Evolutionary conservation across 2,888 invertebrate species (phyloP), one percentile per base, ranked within the genome.

Genomic region (Lasioglossum zephyrum): DNA sequence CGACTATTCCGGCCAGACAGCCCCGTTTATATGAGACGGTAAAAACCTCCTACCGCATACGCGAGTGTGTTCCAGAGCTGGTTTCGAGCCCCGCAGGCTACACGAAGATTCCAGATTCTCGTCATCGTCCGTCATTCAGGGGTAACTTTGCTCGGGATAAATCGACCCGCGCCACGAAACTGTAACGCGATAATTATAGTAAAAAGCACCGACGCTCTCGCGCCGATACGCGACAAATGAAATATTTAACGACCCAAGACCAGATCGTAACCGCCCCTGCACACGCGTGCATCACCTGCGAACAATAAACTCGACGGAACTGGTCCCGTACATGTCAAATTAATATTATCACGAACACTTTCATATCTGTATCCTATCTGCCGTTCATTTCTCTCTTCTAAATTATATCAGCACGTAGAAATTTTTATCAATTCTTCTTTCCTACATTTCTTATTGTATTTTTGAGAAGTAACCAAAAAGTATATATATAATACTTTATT

Each of bases 11-110:
- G 80, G 79, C 83, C 87, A 79, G 85, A 86, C 83, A 74, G 77
- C 63, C 66, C 84, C 81, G 86, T 87, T 89, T 87, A 88, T 86
- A 90, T 81, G 84, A 77, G 81, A 77, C 84, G 83, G 90, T 88
- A 90, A 88, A 90, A 90, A 89, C 84, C 88, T 85, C 85, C 90
- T 89, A 90, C 83, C 88, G 85, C 88, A 83, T 89, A 85, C 84
- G 89, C 63, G 63, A 31, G 31, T 36, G 16, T 31, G 31, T 2
- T 79, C 74, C 87, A 79, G 88, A 88, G 90, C 89, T 90, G 88
- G 89, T 90, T 90, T 90, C n/a, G 60, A 79, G 73, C 73, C 85
- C 86, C 84, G 60, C 84, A 78, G 88, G 90, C 84, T 63, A 74
- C 49, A 53, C 84, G 77, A 84, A 83, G 88, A 90, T 90, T 90